Evolutionary conservation across 2,113 vertebrate genomes (phyloP).

Genomic region (Forbesichthys papilliferus): DNA sequence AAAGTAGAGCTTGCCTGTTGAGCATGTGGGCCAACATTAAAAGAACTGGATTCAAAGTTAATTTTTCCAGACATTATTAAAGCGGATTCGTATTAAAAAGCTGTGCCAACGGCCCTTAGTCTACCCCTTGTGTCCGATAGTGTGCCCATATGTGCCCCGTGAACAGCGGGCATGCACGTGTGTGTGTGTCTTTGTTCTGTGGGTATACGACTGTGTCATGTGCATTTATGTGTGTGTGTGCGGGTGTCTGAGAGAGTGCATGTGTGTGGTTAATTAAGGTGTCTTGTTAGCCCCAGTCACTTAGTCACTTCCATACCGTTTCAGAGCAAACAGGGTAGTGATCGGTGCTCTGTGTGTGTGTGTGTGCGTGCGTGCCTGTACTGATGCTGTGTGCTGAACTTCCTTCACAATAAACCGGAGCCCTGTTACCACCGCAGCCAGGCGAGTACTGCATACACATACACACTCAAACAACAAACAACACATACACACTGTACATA

Average conservation of each 20-base stretch:
- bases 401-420: conserved; percentile 20
- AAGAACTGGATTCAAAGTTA: conserved; percentile 80
- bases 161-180: conserved; percentile 29
- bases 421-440: not conserved
- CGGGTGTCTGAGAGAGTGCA: not conserved
- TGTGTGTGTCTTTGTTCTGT: conserved; percentile 1
- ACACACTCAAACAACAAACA: no score
- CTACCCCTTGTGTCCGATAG: conserved; percentile 27
- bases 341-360: conserved; percentile 3
- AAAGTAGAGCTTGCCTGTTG: conserved; percentile 79
- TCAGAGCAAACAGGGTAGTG: conserved; percentile 59
- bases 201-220: not conserved
- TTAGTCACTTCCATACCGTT: conserved; percentile 66
- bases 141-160: conserved; percentile 48
- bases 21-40: conserved; percentile 85
- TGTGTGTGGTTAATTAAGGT: conserved; percentile 73
- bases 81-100: conserved; percentile 78
- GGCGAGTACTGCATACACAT: no score
- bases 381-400: conserved; percentile 3
- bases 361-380: conserved; percentile 1
- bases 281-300: conserved; percentile 70
- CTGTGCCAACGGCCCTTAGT: conserved; percentile 67
- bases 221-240: not conserved
- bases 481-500: no score
- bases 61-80: conserved; percentile 81